These are phyloP conservation scores for Chydorus sphaericus DNA, from an alignment of 2,888 invertebrate genomes.

Conservation along the genomic window DNA sequence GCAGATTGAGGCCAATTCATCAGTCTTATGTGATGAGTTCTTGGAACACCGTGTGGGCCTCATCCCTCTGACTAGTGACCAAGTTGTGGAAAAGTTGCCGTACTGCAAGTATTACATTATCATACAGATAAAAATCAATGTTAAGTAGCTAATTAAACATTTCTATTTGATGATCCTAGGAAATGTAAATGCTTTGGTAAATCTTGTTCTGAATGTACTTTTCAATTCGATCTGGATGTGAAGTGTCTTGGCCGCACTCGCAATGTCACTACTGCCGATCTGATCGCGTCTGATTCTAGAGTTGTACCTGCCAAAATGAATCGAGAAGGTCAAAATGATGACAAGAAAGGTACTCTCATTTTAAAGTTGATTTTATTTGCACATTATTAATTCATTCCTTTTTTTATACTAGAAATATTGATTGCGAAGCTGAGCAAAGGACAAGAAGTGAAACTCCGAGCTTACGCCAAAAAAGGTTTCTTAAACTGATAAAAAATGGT, in stretches of 20 bases:
- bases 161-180: constrained; percentile 31
- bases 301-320: constrained; percentile 88
- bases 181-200: constrained; percentile 96
- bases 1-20: constrained; percentile 94
- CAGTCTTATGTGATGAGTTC: constrained; percentile 96
- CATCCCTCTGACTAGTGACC: constrained; percentile 90
- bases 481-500: not conserved
- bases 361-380: not conserved
- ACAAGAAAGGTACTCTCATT: constrained; percentile 84
- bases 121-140: constrained; percentile 33
- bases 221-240: constrained; percentile 92
- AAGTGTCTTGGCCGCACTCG: constrained; percentile 85
- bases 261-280: constrained; percentile 90
- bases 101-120: too few species aligned
- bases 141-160: constrained; percentile 6
- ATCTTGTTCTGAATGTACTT: constrained; percentile 94
- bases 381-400: not conserved
- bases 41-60: constrained; percentile 93
- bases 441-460: constrained; percentile 83
- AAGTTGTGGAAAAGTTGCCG: constrained; percentile 84
- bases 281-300: constrained; percentile 77
- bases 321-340: constrained; percentile 78
- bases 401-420: constrained; percentile 39
- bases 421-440: constrained; percentile 60
- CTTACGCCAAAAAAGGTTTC: constrained; percentile 79